Evolutionary conservation across 2,888 invertebrate genomes (phyloP).

Genomic region (Nemotelus nigrinus): DNA sequence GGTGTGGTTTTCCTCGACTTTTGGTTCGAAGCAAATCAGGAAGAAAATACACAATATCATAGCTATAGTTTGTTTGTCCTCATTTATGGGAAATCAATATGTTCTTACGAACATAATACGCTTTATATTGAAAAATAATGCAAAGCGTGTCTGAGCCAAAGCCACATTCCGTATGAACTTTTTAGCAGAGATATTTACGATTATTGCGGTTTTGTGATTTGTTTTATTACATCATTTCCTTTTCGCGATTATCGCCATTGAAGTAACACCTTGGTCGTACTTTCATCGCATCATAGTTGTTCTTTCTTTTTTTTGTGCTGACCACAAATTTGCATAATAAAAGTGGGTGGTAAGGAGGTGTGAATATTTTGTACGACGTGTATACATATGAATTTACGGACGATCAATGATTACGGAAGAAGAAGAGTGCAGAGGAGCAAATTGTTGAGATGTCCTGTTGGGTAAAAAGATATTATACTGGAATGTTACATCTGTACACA

Average conservation of each 20-base stretch:
- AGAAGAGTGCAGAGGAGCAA: too few species aligned
- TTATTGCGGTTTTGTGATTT: neutral
- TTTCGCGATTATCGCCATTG: neutral
- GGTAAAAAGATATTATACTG: too few species aligned
- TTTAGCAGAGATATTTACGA: neutral
- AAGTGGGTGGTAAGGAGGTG: conserved; percentile 14
- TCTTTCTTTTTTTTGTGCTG: neutral
- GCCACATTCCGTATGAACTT: neutral
- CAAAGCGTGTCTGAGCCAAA: neutral
- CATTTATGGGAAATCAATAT: neutral
- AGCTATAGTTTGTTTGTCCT: neutral
- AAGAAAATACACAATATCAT: neutral
- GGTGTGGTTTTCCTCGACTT: neutral
- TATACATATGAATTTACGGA: too few species aligned
- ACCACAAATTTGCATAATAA: conserved; percentile 28
- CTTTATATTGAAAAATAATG: too few species aligned
- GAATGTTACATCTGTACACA: too few species aligned
- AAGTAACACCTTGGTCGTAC: neutral
- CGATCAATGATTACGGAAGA: too few species aligned
- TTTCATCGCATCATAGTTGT: neutral
- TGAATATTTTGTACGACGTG: too few species aligned
- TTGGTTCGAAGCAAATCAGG: neutral
- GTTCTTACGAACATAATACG: neutral
- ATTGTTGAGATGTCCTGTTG: too few species aligned
- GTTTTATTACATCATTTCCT: neutral